These are phyloP conservation scores for Melanotaenia boesemani DNA, from an alignment of 2,797 vertebrate genomes.

Conservation along the genomic window DNA sequence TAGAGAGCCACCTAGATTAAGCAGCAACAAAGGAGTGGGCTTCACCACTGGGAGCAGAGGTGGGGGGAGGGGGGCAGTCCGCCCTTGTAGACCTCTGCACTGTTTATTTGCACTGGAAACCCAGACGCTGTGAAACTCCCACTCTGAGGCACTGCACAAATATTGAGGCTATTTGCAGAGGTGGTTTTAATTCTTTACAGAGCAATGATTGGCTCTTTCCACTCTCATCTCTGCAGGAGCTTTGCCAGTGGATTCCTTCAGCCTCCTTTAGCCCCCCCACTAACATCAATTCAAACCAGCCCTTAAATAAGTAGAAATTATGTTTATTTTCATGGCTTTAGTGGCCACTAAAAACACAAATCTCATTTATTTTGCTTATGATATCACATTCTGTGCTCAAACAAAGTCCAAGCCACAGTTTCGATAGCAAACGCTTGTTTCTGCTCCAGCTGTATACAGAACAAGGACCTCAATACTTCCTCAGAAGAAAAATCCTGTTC, in stretches of 20 bases:
- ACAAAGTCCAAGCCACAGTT: slow-evolving; percentile 71
- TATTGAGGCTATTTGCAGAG: slow-evolving; percentile 83
- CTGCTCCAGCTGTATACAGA: slow-evolving; percentile 43
- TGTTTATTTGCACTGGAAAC: slow-evolving; percentile 88
- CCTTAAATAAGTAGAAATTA: slow-evolving; percentile 75
- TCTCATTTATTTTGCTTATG: slow-evolving; percentile 76
- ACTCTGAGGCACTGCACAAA: slow-evolving; percentile 81
- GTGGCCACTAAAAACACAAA: slow-evolving; percentile 74
- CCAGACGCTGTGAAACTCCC: slow-evolving; percentile 84
- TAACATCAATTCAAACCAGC: slow-evolving; percentile 44
- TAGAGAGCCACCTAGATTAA: slow-evolving; percentile 79
- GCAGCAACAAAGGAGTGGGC: slow-evolving; percentile 84
- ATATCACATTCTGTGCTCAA: slow-evolving; percentile 71
- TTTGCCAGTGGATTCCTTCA: slow-evolving; percentile 67
- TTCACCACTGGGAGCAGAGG: slow-evolving; percentile 75
- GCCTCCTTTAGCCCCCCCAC: slow-evolving; percentile 29
- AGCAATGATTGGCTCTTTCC: slow-evolving; percentile 77
- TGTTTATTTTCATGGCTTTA: slow-evolving; percentile 78
- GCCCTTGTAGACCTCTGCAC: slow-evolving; percentile 81
- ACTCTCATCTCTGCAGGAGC: slow-evolving; percentile 64
- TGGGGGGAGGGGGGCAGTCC: slow-evolving; percentile 68
- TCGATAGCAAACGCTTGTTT: slow-evolving; percentile 53
- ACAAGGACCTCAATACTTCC: slow-evolving; percentile 63
- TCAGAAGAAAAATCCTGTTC: slow-evolving; percentile 48
- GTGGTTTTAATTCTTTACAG: slow-evolving; percentile 84